Base-by-base conservation (phyloP, 2,797 vertebrate genomes). In the Syngnathus rostellatus region DNA sequence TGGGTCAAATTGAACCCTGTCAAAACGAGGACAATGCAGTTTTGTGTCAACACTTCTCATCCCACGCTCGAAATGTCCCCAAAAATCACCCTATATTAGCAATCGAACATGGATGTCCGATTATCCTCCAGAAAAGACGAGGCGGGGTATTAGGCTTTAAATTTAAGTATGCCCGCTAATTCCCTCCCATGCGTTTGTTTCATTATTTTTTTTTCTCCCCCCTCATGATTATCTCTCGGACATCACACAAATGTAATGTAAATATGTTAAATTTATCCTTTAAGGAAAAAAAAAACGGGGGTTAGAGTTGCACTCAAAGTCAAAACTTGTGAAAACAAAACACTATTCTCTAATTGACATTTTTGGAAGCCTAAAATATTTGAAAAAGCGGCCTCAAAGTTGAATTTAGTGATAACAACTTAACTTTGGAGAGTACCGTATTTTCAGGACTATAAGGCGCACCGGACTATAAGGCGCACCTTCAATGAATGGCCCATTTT, bases 101-200 rank as follows among this genome's bases (percentile, higher is more conserved):
- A 73, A 54, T 63, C 68, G 51, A 67, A 53, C 23, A 2, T 74
- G 65, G 77, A 75, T 68, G 70, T 76, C 60, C 8, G 67, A 74
- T 81, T 75, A 82, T 70, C 71, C 72, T 62, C 61, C 63, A 54
- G 59, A 45, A 67, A 71, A 64, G 23, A 71, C 6, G 21, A 46
- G 41, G 41, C 25, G 21, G 70, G 77, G 75, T 77, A 62, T 65
- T 61, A 64, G 73, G 69, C 67, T 23, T 65, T 70, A 63, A 65
- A 74, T 64, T 39, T 51, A 68, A 75, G 62, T 70, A 31, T 69
- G 64, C 51, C 5, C 23, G 64, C 39, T 77, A 71, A 68, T 68
- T 75, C 45, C 62, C 25, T 70, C 62, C 72, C 71, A 37, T 40
- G 14, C 14, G 14, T 37, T 51, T 50, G 19, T 50, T 51, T 51